Base-by-base conservation (phyloP, 1,140 invertebrate species). In the Papilio glaucus region DNA sequence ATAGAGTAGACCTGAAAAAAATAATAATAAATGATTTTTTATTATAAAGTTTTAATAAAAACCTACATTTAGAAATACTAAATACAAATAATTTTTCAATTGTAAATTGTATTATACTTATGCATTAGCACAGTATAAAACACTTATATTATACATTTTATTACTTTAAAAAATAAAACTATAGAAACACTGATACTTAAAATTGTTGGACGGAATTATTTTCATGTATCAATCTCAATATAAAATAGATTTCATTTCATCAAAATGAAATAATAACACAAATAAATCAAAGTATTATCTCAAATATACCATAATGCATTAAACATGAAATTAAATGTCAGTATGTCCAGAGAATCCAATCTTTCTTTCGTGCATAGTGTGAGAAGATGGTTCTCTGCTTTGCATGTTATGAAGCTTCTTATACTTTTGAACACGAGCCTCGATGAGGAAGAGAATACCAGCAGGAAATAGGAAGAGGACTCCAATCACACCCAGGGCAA, bases 401-500 rank as follows among this genome's bases (percentile, higher is more conserved):
- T 96, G 92, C 82, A 96, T 94, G 82, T 94, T 94, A 83, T 96
- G 94, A n/a, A 96, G 89, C 68, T 94, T 94, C 80, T 96, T 96
- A 76, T 95, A 96, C 33, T 94, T 95, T 45, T 96, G 95, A 45
- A 97, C 95, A 70, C 96, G 94, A 4, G 95, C 97, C 93, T 98
- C 97, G 0, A 98, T 95, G 60, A 98, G 92, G 92, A 98, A 97
- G 0, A 98, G 87, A 61, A 96, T 94, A 12, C 97, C 97, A 29
- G 95, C 94, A 26, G 97, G 95, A 29, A 97, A 94, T 10, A 97
- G 89, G 21, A 96, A 92, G 13, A 97, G 93, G 4, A 95, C 95
- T 21, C 97, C 97, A 15, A 98, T 91, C 9, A 97, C 96, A 41
- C 95, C 98, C 18, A 99, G 91, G 5, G 97, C 98, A 93, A 96